These are phyloP conservation scores for Drosophila anomalata DNA, from an alignment of 2,888 invertebrate genomes.

Conservation along the genomic window DNA sequence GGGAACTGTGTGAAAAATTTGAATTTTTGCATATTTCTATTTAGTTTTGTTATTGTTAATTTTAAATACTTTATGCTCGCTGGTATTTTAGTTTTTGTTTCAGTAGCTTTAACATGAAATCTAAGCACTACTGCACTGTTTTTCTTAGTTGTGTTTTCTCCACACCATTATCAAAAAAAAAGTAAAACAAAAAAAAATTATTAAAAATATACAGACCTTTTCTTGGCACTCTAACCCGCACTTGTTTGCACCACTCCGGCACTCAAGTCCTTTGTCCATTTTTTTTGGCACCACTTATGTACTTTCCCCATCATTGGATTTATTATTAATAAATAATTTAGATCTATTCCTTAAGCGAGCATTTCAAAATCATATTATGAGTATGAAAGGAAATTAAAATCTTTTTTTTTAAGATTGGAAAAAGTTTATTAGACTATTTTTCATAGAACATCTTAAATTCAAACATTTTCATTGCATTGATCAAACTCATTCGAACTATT, in stretches of 20 bases:
- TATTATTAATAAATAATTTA: background rate
- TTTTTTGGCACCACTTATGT: slow-evolving; percentile 6
- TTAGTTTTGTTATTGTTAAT: slow-evolving; percentile 42
- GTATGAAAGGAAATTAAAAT: slow-evolving; percentile 16
- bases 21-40: slow-evolving; percentile 52
- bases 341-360: slow-evolving; percentile 21
- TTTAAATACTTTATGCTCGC: slow-evolving; percentile 48
- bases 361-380: slow-evolving; percentile 16
- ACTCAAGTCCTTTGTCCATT: slow-evolving; percentile 5
- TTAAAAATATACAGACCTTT: background rate
- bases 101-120: slow-evolving; percentile 23
- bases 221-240: slow-evolving; percentile 16
- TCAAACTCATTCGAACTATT: slow-evolving; percentile 9
- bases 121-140: slow-evolving; percentile 29
- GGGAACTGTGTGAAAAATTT: slow-evolving; percentile 68
- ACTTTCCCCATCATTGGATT: slow-evolving; percentile 18
- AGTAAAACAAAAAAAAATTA: background rate
- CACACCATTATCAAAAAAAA: slow-evolving; percentile 7
- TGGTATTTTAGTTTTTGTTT: slow-evolving; percentile 26
- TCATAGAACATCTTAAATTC: slow-evolving; percentile 31
- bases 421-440: slow-evolving; percentile 25
- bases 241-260: slow-evolving; percentile 28
- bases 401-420: slow-evolving; percentile 47
- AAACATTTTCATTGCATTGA: slow-evolving; percentile 50
- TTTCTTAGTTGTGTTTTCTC: slow-evolving; percentile 30